Evolutionary conservation across 2,888 invertebrate species (phyloP).

Genomic region (Trichopoda pennipes): DNA sequence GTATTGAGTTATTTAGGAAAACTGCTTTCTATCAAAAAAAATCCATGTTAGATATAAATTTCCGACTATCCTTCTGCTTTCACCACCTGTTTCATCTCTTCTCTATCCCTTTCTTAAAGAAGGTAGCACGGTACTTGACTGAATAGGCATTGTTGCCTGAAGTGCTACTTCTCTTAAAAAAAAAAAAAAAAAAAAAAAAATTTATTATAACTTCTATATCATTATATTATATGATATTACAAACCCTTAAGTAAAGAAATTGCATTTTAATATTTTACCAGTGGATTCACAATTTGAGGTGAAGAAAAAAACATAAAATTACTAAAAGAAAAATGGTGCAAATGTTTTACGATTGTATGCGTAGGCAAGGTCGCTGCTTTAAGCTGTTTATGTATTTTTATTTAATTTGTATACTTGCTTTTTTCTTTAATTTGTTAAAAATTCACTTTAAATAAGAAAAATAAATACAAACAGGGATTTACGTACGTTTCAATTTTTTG

Average conservation of each 20-base stretch:
- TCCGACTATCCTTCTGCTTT: no score
- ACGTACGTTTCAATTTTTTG: slow-evolving; percentile 24
- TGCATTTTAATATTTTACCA: neutral
- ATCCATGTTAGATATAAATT: no score
- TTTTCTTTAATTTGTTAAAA: slow-evolving; percentile 11
- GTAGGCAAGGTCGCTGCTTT: neutral
- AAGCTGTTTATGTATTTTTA: slow-evolving; percentile 8
- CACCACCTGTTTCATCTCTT: no score
- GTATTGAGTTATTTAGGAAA: no score
- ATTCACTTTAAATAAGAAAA: slow-evolving; percentile 7
- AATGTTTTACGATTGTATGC: slow-evolving; percentile 26
- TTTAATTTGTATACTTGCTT: neutral
- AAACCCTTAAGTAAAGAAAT: neutral
- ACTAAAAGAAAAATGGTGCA: slow-evolving; percentile 18
- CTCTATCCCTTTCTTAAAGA: no score
- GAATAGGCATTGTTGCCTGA: no score
- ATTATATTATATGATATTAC: neutral
- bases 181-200: no score
- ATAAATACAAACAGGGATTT: slow-evolving; percentile 15
- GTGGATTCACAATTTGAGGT: slow-evolving; percentile 11
- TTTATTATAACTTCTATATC: no score
- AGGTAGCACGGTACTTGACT: no score
- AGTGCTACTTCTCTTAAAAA: no score
- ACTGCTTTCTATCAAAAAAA: no score
- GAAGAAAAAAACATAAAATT: neutral